These are phyloP conservation scores for Drosophila antonietae DNA, from an alignment of 2,888 invertebrate genomes.

Conservation along the genomic window DNA sequence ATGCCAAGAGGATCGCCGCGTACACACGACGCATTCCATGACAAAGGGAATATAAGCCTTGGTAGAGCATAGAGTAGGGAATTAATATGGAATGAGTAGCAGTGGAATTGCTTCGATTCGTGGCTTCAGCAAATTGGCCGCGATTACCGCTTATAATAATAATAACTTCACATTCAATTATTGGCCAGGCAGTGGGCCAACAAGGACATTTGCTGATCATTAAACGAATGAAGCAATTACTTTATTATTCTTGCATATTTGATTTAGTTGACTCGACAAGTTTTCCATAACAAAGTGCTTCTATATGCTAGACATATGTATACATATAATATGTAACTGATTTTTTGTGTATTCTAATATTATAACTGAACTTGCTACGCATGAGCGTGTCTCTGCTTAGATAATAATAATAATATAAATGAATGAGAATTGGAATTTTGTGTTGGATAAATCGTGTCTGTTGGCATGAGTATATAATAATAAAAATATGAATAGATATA, in stretches of 20 bases:
- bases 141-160: conserved; percentile 50
- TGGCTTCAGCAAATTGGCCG: conserved; percentile 44
- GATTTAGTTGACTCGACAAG: conserved; percentile 39
- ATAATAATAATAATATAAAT: background rate
- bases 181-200: conserved; percentile 23
- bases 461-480: background rate
- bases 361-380: background rate
- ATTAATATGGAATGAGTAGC: conserved; percentile 1
- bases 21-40: background rate
- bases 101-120: conserved; percentile 1
- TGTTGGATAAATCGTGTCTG: background rate
- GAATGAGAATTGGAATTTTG: background rate
- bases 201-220: conserved; percentile 65
- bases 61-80: background rate
- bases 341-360: background rate
- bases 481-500: background rate
- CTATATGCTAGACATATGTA: background rate
- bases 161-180: conserved; percentile 55
- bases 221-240: conserved; percentile 77
- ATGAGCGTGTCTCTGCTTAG: background rate
- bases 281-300: conserved; percentile 3
- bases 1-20: too few species aligned
- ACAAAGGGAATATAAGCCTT: background rate
- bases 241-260: conserved; percentile 64
- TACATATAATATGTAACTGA: background rate